phyloP scores from a whole-genome alignment of 2,888 invertebrate species.

The Harpalus rufipes region DNA sequence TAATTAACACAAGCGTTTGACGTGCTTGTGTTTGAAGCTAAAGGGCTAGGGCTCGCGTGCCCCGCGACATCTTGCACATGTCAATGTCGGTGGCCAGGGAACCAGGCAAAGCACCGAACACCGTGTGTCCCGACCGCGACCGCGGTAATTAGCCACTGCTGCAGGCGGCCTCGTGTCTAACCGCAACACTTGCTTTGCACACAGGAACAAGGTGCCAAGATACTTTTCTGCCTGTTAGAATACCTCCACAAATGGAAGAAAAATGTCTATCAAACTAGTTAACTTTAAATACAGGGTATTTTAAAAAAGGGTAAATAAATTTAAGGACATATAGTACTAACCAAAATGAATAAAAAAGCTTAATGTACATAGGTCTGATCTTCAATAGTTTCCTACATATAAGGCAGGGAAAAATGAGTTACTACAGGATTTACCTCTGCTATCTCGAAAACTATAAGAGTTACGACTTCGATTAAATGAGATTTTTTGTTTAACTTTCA shows the following conservation, averaged over 20 bases:
- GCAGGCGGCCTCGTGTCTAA: conserved; percentile 61
- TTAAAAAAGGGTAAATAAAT: too few relatives aligned
- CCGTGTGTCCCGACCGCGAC: conserved; percentile 54
- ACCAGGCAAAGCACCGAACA: conserved; percentile 3
- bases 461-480: too few relatives aligned
- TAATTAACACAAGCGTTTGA: conserved; percentile 32
- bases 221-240: not conserved
- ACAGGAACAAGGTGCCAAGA: not conserved
- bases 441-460: too few relatives aligned
- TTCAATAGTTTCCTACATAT: too few relatives aligned
- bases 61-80: conserved; percentile 59
- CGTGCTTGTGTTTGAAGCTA: not conserved
- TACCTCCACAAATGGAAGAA: not conserved
- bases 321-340: too few relatives aligned
- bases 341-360: too few relatives aligned
- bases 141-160: conserved; percentile 59
- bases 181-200: conserved; percentile 40
- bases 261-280: too few relatives aligned
- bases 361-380: too few relatives aligned
- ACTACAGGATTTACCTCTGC: too few relatives aligned
- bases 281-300: too few relatives aligned
- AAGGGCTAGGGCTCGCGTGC: conserved; percentile 57
- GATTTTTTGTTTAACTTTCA: too few relatives aligned
- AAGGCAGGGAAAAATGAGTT: too few relatives aligned
- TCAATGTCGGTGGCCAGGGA: conserved; percentile 58